A percentile compares a stretch with the other conserved stretches of the same genome.
Conservation (phyloP, 2,888 invertebrate species). For the Xylocampa areola region DNA sequence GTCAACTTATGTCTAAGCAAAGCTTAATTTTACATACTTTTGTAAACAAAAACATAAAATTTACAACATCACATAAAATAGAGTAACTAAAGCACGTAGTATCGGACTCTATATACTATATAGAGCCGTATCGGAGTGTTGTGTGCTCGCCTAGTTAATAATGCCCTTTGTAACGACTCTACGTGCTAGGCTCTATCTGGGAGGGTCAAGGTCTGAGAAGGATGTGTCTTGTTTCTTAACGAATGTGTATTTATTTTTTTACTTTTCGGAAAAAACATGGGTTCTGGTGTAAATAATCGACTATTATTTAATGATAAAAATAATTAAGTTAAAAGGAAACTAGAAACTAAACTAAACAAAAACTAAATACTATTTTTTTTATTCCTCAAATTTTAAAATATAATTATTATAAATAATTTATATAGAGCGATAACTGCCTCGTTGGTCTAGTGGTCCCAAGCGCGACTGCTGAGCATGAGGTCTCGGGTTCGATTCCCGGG, state of each 20-base stretch:
- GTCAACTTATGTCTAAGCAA: too few species aligned
- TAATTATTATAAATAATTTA: too few species aligned
- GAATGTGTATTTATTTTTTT: conserved; percentile 22
- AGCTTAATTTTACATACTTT: too few species aligned
- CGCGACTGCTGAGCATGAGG: too few species aligned
- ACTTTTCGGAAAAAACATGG: conserved; percentile 6
- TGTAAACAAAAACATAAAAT: neutral
- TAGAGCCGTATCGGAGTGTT: conserved; percentile 30
- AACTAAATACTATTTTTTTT: too few species aligned
- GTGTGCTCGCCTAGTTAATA: conserved; percentile 61
- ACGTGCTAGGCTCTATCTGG: conserved; percentile 49
- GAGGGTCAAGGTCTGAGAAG: conserved; percentile 59
- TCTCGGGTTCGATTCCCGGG: too few species aligned
- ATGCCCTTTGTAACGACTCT: conserved; percentile 62
- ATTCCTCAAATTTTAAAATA: too few species aligned
- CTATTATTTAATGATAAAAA: too few species aligned
- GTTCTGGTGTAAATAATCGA: conserved; percentile 1
- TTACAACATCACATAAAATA: conserved; percentile 6
- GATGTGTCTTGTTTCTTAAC: conserved; percentile 44
- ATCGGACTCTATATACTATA: conserved; percentile 18
- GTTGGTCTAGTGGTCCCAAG: too few species aligned
- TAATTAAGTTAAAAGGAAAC: too few species aligned
- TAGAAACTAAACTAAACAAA: too few species aligned
- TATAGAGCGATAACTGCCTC: too few species aligned
- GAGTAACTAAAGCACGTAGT: conserved; percentile 1